A percentile compares a stretch with the other conserved stretches of the same genome.
Evolutionary conservation across 1,140 invertebrate species (phyloP).

Genomic region (Tetramorium simillimum): DNA sequence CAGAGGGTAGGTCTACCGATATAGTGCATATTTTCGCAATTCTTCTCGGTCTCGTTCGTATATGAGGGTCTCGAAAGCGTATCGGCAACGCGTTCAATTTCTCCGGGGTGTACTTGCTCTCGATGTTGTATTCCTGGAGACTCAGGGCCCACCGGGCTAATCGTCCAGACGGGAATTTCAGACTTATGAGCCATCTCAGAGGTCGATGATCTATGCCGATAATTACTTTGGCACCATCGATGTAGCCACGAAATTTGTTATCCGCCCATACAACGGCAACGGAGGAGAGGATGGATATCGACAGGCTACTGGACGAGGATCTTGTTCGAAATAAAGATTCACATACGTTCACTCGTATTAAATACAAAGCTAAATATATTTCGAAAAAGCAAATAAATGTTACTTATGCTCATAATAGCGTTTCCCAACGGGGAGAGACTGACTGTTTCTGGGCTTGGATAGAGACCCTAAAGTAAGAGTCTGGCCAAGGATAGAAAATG

Average conservation of each 20-base stretch:
- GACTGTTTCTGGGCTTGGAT: too few species aligned
- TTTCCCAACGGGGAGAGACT: too few species aligned
- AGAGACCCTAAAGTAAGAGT: too few species aligned
- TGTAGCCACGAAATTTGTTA: not conserved
- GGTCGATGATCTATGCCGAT: not conserved
- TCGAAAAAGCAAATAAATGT: too few species aligned
- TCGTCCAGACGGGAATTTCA: not conserved
- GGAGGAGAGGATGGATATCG: too few species aligned
- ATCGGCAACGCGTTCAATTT: conserved; percentile 77
- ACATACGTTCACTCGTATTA: too few species aligned
- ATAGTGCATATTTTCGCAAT: not conserved
- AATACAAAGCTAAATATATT: too few species aligned
- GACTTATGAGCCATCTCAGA: not conserved
- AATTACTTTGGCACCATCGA: not conserved
- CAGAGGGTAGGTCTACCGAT: not conserved
- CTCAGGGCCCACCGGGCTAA: not conserved
- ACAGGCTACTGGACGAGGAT: too few species aligned
- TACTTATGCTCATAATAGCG: too few species aligned
- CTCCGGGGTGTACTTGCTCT: conserved; percentile 71
- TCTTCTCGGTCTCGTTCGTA: not conserved
- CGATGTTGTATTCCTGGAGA: conserved; percentile 2
- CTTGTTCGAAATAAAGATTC: too few species aligned
- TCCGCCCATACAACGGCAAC: not conserved
- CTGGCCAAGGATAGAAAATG: too few species aligned
- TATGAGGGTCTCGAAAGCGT: conserved; percentile 45